Base-by-base conservation (phyloP, 2,888 invertebrate genomes). In the Plemyria rubiginata region DNA sequence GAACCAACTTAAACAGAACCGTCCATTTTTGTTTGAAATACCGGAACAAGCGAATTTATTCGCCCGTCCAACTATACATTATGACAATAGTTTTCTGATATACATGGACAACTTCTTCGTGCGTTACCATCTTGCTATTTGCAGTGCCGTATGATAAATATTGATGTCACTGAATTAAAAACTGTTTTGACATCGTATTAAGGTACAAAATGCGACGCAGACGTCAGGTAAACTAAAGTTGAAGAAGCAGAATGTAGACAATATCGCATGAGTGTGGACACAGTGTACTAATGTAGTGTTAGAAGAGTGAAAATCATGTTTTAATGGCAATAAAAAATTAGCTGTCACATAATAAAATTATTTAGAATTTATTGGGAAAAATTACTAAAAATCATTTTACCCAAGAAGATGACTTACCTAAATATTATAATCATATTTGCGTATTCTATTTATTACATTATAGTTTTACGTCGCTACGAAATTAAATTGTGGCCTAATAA, bases 11-110 rank as follows among this genome's bases (percentile, higher is more conserved):
- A 13, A 50, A 41, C 41, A 43, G 32, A 53, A 48, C 58, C 49
- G 64, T 59, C 55, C 50, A 64, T 22, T 38, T 29, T 13, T 45
- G 40, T 63, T 65, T 45, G 58, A 51, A 54, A 52, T 40, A 48
- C 15, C 48, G 45, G 51, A 64, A 43, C 70, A 67, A 70, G 67
- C 70, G 70, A 73, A 72, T 67, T 74, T 68, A 61, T 52, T 72
- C 62, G 68, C 79, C 79, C 79, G 77, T 79, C 79, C 79, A 74
- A 66, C 60, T 66, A 66, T 73, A 71, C n/a, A n/a, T n/a, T n/a
- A 51, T 62, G 38, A 48, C 48, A 29, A 40, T 40, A 41, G 41
- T n/a, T 38, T 28, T 46, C 16, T 12, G 29, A n/a, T 45, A 46
- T 16, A 15, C 22, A 54, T 54, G 29, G 9, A 12, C 12, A n/a